A percentile compares a stretch with the other conserved stretches of the same genome.
Conservation (phyloP, 2,888 invertebrate species). For the Tryphoninae sp. region DNA sequence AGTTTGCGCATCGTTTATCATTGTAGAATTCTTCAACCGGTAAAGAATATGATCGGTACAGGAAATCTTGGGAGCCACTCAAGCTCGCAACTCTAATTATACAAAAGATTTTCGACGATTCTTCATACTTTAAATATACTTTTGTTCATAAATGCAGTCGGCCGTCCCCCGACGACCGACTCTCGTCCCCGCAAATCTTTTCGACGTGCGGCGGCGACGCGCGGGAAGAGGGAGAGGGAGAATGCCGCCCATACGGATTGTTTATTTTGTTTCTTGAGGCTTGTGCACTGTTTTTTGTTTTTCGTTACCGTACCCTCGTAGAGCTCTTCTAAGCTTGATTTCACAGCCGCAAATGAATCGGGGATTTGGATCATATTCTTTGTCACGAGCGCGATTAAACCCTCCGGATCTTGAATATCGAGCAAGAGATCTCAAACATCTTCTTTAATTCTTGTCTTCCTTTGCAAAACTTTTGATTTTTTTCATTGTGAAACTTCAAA, state of each 20-base stretch:
- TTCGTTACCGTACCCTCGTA: slow-evolving; percentile 70
- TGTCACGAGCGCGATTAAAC: slow-evolving; percentile 80
- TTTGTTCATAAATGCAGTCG: slow-evolving; percentile 59
- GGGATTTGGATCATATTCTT: slow-evolving; percentile 81
- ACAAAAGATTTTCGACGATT: slow-evolving; percentile 64
- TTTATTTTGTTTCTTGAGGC: slow-evolving; percentile 72
- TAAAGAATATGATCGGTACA: slow-evolving; percentile 81
- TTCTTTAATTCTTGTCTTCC: slow-evolving; percentile 77
- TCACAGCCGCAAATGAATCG: slow-evolving; percentile 78
- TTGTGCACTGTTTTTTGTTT: slow-evolving; percentile 70
- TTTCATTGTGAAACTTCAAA: slow-evolving; percentile 79
- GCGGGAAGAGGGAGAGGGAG: not conserved
- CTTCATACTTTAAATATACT: slow-evolving; percentile 65
- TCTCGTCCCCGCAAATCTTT: slow-evolving; percentile 8
- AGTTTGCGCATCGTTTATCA: slow-evolving; percentile 47
- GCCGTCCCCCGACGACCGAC: slow-evolving; percentile 54
- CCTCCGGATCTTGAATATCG: slow-evolving; percentile 77
- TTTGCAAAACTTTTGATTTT: slow-evolving; percentile 79
- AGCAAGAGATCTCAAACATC: slow-evolving; percentile 74
- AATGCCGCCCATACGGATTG: slow-evolving; percentile 61
- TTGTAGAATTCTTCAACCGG: slow-evolving; percentile 71
- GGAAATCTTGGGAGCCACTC: slow-evolving; percentile 73
- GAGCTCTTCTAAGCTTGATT: slow-evolving; percentile 75
- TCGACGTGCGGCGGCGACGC: not conserved
- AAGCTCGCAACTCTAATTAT: slow-evolving; percentile 69